Evolutionary conservation across 1,140 invertebrate species (phyloP).

Genomic region (Hypothenemus hampei): DNA sequence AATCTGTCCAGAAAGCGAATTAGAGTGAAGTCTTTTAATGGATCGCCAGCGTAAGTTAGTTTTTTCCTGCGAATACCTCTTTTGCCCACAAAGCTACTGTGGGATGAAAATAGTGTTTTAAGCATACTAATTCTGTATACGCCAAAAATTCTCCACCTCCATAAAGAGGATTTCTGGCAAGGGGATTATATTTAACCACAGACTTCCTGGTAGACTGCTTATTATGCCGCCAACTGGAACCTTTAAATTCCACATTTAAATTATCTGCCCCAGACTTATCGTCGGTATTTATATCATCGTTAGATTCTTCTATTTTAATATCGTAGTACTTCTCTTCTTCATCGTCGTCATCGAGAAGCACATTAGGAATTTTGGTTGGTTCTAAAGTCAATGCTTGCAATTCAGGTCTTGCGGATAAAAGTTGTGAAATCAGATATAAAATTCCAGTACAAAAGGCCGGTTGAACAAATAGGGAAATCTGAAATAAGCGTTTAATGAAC

Average conservation of each 20-base stretch:
- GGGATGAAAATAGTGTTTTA: conserved; percentile 83
- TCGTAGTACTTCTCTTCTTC: conserved; percentile 53
- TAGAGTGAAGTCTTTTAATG: conserved; percentile 84
- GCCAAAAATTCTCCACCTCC: conserved; percentile 65
- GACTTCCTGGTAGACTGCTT: conserved; percentile 17
- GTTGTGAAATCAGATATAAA: conserved; percentile 74
- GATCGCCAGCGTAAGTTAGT: conserved; percentile 87
- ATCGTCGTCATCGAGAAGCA: conserved; percentile 29
- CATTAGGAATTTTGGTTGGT: conserved; percentile 13
- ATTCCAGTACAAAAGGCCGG: conserved; percentile 67
- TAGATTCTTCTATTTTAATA: conserved; percentile 39
- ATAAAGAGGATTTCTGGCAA: conserved; percentile 76
- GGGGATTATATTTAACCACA: conserved; percentile 60
- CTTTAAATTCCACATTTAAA: conserved; percentile 17
- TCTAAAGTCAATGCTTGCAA: conserved; percentile 35
- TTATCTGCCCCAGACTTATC: not conserved
- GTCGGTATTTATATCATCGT: conserved; percentile 2
- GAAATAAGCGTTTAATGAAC: conserved; percentile 87
- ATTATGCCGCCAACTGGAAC: conserved; percentile 35
- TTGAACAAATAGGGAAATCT: conserved; percentile 55
- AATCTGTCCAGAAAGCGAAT: conserved; percentile 91
- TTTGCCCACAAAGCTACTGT: conserved; percentile 83
- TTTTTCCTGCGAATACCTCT: conserved; percentile 67
- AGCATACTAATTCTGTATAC: conserved; percentile 65
- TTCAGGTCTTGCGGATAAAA: conserved; percentile 44